Evolutionary conservation across 1,140 invertebrate species (phyloP).

Genomic region (Macrotrachela quadricornifera): DNA sequence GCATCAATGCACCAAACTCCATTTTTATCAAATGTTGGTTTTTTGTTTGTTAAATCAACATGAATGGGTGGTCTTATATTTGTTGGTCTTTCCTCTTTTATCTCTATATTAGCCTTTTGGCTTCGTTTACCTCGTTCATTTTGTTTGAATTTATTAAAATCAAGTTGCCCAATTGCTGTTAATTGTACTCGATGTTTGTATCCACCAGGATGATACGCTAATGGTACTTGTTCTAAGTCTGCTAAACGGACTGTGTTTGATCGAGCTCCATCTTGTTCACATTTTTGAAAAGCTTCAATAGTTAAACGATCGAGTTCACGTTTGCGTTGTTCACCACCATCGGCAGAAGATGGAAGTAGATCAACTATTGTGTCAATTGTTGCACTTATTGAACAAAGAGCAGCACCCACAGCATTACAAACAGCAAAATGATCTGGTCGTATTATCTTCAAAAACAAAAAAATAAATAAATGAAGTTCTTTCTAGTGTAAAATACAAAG

Average conservation of each 20-base stretch:
- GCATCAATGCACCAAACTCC: slow-evolving; percentile 18
- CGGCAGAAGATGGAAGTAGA: slow-evolving; percentile 11
- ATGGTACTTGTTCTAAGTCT: slow-evolving; percentile 13
- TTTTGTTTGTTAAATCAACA: not conserved
- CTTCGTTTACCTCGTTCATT: no score
- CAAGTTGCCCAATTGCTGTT: slow-evolving; percentile 15
- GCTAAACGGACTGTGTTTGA: slow-evolving; percentile 11
- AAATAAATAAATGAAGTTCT: not conserved
- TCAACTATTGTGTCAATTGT: slow-evolving; percentile 14
- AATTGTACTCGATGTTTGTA: slow-evolving; percentile 15
- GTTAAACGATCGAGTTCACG: not conserved
- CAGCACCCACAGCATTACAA: slow-evolving; percentile 23
- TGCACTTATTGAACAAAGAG: slow-evolving; percentile 18
- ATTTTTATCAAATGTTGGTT: slow-evolving; percentile 11
- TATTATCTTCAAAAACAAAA: not conserved
- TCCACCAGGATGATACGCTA: slow-evolving; percentile 17
- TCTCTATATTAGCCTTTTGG: not conserved
- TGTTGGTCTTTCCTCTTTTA: no score
- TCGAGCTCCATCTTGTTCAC: slow-evolving; percentile 13
- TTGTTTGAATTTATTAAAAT: not conserved
- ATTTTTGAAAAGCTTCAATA: slow-evolving; percentile 8
- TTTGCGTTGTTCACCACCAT: not conserved
- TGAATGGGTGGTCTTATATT: no score
- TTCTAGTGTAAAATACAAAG: not conserved
- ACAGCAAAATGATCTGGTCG: slow-evolving; percentile 13